Conservation (phyloP, 2,113 vertebrate genomes). For the Mustelus asterias region DNA sequence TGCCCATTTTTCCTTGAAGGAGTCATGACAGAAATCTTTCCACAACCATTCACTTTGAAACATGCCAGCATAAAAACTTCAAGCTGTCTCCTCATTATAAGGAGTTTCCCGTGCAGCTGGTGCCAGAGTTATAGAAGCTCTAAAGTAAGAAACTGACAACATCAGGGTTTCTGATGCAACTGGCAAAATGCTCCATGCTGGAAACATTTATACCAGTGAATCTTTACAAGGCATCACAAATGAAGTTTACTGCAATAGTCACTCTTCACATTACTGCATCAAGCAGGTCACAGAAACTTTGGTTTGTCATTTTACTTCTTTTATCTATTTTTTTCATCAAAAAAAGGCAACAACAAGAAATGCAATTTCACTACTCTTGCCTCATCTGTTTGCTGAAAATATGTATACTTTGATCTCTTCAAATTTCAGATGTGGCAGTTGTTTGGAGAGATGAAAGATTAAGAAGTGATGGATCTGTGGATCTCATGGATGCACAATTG, state of each 20-base stretch:
- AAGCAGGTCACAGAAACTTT: background rate
- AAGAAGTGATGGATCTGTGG: background rate
- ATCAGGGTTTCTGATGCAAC: background rate
- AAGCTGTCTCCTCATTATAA: too few relatives aligned
- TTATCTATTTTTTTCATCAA: background rate
- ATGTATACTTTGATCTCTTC: background rate
- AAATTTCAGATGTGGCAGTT: background rate
- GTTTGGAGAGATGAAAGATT: too few relatives aligned
- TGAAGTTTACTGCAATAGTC: background rate
- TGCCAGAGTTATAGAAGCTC: too few relatives aligned
- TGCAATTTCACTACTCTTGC: background rate
- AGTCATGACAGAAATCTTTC: too few relatives aligned
- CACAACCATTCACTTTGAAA: too few relatives aligned
- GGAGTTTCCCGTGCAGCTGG: too few relatives aligned
- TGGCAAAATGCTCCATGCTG: background rate
- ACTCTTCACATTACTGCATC: background rate
- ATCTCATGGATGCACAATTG: too few relatives aligned
- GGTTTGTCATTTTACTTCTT: background rate
- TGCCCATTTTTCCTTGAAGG: background rate
- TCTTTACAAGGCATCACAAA: background rate
- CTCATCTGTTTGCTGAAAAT: background rate
- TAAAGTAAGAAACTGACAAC: too few relatives aligned
- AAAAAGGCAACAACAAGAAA: background rate
- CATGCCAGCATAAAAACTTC: too few relatives aligned
- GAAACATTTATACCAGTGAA: background rate